Conservation (phyloP, 1,140 invertebrate species). For the Aphelinus certus region DNA sequence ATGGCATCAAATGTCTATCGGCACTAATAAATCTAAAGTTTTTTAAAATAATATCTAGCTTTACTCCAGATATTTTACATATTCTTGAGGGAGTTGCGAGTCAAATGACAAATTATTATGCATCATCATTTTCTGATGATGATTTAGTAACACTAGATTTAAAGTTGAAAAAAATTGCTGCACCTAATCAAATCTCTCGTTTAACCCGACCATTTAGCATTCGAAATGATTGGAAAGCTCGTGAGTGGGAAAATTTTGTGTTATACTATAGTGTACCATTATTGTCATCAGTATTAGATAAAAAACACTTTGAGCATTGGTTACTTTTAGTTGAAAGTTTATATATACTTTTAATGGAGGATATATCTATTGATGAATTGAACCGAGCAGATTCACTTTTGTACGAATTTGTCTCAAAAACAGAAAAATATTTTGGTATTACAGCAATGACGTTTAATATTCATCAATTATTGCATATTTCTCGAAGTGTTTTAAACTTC, state of each 20-base stretch:
- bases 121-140: background rate
- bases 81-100: constrained; percentile 1
- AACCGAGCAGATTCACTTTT: background rate
- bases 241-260: constrained; percentile 15
- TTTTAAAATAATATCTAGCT: background rate
- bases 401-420: constrained; percentile 16
- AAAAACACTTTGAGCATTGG: constrained; percentile 1
- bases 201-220: background rate
- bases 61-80: constrained; percentile 6
- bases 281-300: background rate
- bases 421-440: background rate
- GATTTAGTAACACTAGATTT: background rate
- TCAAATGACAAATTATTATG: background rate
- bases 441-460: background rate
- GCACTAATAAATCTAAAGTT: background rate
- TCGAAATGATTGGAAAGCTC: background rate
- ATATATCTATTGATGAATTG: background rate
- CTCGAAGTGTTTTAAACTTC: background rate
- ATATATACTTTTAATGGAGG: constrained; percentile 10
- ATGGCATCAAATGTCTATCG: background rate
- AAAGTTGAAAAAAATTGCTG: background rate
- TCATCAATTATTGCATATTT: constrained; percentile 1
- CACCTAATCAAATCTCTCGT: background rate
- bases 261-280: background rate
- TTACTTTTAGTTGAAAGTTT: constrained; percentile 4